Conservation (phyloP, 2,797 vertebrate genomes). For the Premnoplex brunnescens region DNA sequence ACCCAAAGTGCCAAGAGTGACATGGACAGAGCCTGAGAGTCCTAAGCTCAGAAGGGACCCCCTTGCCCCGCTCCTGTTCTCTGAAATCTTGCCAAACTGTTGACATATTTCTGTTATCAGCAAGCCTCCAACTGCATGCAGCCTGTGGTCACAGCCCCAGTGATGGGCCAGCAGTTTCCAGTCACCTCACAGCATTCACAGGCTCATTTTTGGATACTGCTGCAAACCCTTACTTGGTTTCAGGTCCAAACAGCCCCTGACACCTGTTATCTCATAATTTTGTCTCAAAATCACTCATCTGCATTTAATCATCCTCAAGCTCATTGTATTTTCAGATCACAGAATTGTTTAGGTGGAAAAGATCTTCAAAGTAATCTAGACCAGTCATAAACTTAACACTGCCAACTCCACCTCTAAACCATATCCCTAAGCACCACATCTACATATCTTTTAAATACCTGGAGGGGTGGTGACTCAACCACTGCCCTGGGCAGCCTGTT, state of each 20-base stretch:
- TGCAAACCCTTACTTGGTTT: not conserved
- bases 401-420: not conserved
- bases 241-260: not conserved
- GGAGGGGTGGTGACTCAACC: not conserved
- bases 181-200: not conserved
- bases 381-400: not conserved
- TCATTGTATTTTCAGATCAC: not conserved
- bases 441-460: not conserved
- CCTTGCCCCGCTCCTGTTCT: not conserved
- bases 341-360: not conserved
- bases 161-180: not conserved
- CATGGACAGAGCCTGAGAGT: not conserved
- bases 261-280: not conserved
- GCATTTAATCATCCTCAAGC: not conserved
- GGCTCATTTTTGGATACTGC: not conserved
- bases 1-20: not conserved
- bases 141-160: not conserved
- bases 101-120: slow-evolving; percentile 43
- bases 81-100: slow-evolving; percentile 35
- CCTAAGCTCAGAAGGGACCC: not conserved
- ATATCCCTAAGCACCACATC: not conserved
- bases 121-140: not conserved
- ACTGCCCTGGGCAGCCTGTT: not conserved
- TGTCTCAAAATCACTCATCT: not conserved
- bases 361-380: not conserved